Percentiles rank a stretch among this genome's conserved stretches.
These are phyloP conservation scores for Pteropus rufus DNA, from an alignment of 2,797 vertebrate species.

Conservation along the genomic window DNA sequence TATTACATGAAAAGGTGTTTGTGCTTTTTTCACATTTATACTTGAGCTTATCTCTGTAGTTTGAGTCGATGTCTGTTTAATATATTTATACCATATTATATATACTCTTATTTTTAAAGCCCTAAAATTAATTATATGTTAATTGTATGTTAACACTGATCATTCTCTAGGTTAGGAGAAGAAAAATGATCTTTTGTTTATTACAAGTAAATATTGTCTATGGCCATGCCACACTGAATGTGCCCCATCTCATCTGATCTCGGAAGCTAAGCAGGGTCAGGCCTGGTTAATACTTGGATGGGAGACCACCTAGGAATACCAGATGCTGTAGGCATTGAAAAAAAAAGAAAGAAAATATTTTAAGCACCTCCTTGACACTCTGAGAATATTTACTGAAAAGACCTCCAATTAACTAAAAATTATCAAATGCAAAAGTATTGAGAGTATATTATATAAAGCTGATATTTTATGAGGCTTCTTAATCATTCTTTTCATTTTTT, in stretches of 20 bases:
- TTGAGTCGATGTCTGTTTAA: neutral
- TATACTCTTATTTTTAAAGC: slow-evolving; percentile 55
- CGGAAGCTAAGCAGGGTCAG: too few relatives aligned
- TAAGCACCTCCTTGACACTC: neutral
- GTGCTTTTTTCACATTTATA: neutral
- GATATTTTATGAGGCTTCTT: neutral
- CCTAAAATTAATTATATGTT: slow-evolving; percentile 19
- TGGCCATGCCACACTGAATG: too few relatives aligned
- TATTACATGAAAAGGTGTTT: slow-evolving; percentile 48
- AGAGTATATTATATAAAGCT: neutral
- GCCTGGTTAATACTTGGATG: too few relatives aligned
- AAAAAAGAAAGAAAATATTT: neutral
- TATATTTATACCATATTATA: neutral
- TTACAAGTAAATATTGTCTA: neutral
- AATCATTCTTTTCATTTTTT: neutral
- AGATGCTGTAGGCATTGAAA: too few relatives aligned
- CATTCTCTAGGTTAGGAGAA: neutral
- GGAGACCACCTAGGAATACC: too few relatives aligned
- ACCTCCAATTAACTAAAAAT: slow-evolving; percentile 7
- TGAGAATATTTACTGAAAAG: neutral
- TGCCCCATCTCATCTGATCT: too few relatives aligned
- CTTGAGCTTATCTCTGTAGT: neutral
- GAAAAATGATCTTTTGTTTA: neutral
- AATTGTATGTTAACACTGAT: neutral
- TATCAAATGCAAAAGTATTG: neutral